These are phyloP conservation scores for Lycocorax pyrrhopterus DNA, from an alignment of 2,113 vertebrate genomes.

Conservation along the genomic window DNA sequence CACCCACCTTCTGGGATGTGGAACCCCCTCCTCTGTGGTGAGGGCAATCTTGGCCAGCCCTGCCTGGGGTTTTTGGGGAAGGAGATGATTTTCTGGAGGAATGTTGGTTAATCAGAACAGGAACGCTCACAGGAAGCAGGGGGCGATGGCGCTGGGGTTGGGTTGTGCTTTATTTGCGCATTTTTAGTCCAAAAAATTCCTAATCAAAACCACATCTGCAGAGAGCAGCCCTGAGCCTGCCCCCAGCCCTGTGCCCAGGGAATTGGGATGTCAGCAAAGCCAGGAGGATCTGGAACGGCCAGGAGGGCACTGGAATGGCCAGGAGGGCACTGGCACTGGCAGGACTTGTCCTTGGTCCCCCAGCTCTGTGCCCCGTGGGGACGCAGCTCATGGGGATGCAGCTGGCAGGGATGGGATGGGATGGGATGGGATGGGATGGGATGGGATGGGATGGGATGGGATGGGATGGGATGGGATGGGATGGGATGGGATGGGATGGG, in stretches of 20 bases:
- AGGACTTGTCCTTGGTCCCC: neutral
- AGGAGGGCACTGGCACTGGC: neutral
- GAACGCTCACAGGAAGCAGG: neutral
- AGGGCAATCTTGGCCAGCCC: neutral
- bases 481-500: too few relatives aligned
- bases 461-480: neutral
- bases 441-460: neutral
- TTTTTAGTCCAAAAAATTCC: neutral
- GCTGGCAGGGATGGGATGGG: neutral
- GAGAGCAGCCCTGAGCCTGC: neutral
- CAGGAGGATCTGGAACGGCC: neutral
- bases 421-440: neutral
- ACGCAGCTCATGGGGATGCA: rapidly evolving
- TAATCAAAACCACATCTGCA: conserved; percentile 41
- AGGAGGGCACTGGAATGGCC: neutral
- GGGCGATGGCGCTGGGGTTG: neutral
- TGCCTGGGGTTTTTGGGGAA: neutral
- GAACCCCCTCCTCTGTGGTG: neutral
- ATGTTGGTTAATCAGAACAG: conserved; percentile 28
- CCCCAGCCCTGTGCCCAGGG: neutral
- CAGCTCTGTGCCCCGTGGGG: rapidly evolving
- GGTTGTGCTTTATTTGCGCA: neutral
- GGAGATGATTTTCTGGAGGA: neutral
- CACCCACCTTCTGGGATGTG: neutral
- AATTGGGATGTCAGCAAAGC: neutral